Percentiles rank a stretch among this genome's conserved stretches.
Conservation (phyloP, 2,113 vertebrate species). For the Malurus elegans region DNA sequence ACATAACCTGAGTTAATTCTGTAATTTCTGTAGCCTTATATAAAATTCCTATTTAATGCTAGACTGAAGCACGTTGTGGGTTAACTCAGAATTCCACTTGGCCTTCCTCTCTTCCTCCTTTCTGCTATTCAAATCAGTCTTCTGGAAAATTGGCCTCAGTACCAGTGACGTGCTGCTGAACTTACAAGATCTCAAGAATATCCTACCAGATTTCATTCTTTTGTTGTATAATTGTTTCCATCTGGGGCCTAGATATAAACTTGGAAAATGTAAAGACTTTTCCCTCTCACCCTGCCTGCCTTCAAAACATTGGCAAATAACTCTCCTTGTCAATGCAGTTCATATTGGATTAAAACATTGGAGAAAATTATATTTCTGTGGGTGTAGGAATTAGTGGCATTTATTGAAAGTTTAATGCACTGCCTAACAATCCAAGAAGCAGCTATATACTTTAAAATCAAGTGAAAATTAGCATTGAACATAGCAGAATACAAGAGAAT, state of each 20-base stretch:
- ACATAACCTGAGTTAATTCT: background rate
- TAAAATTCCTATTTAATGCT: background rate
- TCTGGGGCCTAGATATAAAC: constrained; percentile 71
- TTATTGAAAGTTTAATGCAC: constrained; percentile 26
- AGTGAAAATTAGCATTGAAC: background rate
- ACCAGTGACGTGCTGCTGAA: constrained; percentile 68
- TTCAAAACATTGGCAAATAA: constrained; percentile 71
- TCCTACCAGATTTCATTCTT: constrained; percentile 75
- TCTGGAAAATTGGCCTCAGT: constrained; percentile 72
- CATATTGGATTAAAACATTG: constrained; percentile 61
- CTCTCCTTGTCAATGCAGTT: constrained; percentile 40
- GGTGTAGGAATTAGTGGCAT: constrained; percentile 10
- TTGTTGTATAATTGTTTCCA: constrained; percentile 77
- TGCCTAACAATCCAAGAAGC: background rate
- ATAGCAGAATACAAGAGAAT: background rate
- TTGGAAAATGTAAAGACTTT: constrained; percentile 64
- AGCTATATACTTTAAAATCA: constrained; percentile 14
- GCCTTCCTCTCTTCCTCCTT: constrained; percentile 8
- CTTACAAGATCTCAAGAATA: constrained; percentile 73
- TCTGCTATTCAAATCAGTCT: constrained; percentile 77
- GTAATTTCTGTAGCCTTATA: background rate
- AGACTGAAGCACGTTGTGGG: constrained; percentile 28
- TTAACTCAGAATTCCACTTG: constrained; percentile 63
- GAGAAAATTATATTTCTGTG: constrained; percentile 33
- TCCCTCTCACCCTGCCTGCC: constrained; percentile 64